Base-by-base conservation (phyloP, 92 coral and sea anemone species). In the Zoanthus sociatus region DNA sequence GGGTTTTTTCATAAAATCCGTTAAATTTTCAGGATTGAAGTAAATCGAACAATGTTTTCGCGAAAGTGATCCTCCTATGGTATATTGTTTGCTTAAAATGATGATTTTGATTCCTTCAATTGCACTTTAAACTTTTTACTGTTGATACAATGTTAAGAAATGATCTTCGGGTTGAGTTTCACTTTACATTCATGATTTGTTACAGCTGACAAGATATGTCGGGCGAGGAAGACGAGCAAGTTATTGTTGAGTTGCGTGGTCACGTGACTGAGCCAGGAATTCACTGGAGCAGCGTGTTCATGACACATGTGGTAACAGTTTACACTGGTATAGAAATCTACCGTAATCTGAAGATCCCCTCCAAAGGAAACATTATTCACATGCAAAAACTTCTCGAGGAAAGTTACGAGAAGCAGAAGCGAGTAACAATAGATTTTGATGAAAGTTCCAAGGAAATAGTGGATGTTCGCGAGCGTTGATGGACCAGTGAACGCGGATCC, bases 401-500 rank as follows among this genome's bases (percentile, higher is more conserved):
- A n/a, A 81, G 85, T 55, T 81, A 81, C 18, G 50, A 81, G 73
- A 81, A 81, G 60, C 73, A 81, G 74, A 81, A 81, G 75, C 73
- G 85, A 44, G 75, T 81, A 21, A 81, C 85, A 20, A 81, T 81
- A 13, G 85, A 81, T 14, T 64, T 81, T 45, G 85, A 81, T 14
- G 85, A 81, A 47, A 12, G 46, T 46, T 81, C 85, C 46, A 81
- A 81, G 11, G 85, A 81, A 42, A 81, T 81, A 42, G 44, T 81
- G 58, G 85, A 81, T 45, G 85, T 81, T 64, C 85, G 85, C 12
- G 85, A n/a, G 18, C 85, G 85, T 30, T 81, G 21, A 68, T 10
- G 21, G 10, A 53, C 30, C 13, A 76, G 26, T 30, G 20, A 20
- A 31, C 45, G 30, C 64, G 53, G 21, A 77, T 61, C 4, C 13